These are phyloP conservation scores for Dreissena polymorpha DNA, from an alignment of 1,140 invertebrate species.

Conservation along the genomic window DNA sequence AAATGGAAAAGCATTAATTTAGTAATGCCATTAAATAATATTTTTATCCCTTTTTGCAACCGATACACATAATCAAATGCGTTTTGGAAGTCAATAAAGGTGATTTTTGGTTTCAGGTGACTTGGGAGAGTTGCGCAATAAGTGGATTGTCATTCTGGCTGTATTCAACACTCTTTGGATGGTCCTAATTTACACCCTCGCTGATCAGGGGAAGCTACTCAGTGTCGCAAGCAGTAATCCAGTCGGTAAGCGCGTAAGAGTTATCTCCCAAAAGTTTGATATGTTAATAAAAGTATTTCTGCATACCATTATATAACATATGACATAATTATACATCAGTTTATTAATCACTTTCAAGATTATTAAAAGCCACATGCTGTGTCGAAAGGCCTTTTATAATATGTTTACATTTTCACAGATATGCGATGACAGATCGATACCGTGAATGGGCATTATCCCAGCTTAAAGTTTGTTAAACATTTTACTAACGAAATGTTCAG, in stretches of 20 bases:
- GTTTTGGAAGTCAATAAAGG: not conserved
- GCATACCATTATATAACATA: too few species aligned
- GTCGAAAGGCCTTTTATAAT: too few species aligned
- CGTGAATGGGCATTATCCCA: too few species aligned
- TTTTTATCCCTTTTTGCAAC: not conserved
- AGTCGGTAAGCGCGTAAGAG: constrained; percentile 59
- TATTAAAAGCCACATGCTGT: too few species aligned
- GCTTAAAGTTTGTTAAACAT: too few species aligned
- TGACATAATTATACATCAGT: too few species aligned
- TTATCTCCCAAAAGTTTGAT: not conserved
- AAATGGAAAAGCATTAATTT: not conserved
- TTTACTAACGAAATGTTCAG: too few species aligned
- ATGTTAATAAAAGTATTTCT: too few species aligned
- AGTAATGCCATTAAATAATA: not conserved
- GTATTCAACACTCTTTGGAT: constrained; percentile 71
- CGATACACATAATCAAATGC: not conserved
- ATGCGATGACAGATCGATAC: too few species aligned
- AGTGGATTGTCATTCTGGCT: constrained; percentile 65
- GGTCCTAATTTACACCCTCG: constrained; percentile 66
- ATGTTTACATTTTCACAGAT: too few species aligned
- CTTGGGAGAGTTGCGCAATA: constrained; percentile 62
- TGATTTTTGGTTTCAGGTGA: constrained; percentile 58
- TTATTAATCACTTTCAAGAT: too few species aligned
- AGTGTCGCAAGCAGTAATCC: constrained; percentile 68
- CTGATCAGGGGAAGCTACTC: constrained; percentile 59